Conservation (phyloP, 2,797 vertebrate species). For the Phylloscopus collybita region DNA sequence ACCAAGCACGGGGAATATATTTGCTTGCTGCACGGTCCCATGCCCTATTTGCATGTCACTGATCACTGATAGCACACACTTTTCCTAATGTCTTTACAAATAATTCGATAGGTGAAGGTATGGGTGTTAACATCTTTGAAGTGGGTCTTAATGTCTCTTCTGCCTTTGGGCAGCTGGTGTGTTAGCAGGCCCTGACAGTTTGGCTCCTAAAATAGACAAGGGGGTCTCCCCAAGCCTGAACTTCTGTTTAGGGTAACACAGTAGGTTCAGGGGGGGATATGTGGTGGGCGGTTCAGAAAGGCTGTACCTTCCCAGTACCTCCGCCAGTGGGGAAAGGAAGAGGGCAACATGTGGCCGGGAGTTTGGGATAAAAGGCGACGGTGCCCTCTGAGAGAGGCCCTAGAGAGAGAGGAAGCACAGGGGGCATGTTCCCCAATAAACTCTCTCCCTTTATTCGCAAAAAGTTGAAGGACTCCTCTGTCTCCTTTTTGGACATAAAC, state of each 20-base stretch:
- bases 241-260: background rate
- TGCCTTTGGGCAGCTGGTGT: background rate
- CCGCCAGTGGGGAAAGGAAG: background rate
- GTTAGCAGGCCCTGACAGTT: background rate
- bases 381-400: rapidly evolving
- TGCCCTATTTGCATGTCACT: rapidly evolving
- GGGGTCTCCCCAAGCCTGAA: background rate
- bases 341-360: rapidly evolving
- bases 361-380: background rate
- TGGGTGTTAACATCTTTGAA: background rate
- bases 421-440: rapidly evolving
- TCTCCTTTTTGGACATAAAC: background rate
- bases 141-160: background rate
- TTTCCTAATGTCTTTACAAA: background rate
- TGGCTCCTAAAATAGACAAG: background rate
- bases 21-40: background rate
- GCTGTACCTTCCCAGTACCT: background rate
- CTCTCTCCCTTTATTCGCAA: too few relatives aligned
- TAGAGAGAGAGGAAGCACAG: rapidly evolving
- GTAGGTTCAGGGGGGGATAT: background rate
- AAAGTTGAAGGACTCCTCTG: background rate
- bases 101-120: background rate
- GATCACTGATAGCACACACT: too few relatives aligned
- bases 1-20: rapidly evolving
- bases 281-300: background rate